Base-by-base conservation (phyloP, 2,888 invertebrate genomes). In the Quadroppia sp. region DNA sequence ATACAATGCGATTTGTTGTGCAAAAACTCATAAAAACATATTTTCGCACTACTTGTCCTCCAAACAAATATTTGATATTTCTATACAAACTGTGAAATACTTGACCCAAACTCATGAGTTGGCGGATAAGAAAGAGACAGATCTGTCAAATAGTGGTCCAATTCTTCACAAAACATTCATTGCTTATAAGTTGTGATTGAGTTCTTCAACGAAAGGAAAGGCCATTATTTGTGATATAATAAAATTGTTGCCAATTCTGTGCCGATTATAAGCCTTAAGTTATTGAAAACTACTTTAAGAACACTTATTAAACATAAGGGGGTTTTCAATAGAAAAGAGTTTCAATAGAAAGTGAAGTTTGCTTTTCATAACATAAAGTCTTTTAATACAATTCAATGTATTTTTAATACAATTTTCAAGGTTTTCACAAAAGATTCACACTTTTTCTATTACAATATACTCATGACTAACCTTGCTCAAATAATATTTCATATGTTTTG, bases 21-120 rank as follows among this genome's bases (percentile, higher is more conserved):
- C 67, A 40, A 67, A 64, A 67, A 40, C 67, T 40, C 23, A 67
- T 67, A 67, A 67, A 67, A 67, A 67, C 67, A 67, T 67, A 61
- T 61, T 61, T 61, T 61, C 2, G 61, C 40, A 67, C 40, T 59
- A 15, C 30, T 59, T 15, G 48, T 15, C 11, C n/a, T 48, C 28
- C 67, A 67, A 67, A 67, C 67, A 67, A 67, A 67, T 67, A 67
- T 67, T 64, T 4, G 20, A 28, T 28, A 32, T n/a, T 64, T 64
- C 15, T n/a, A 64, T 32, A 64, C 3, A 42, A 67, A 40, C 23
- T 67, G 40, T 6, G 13, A 40, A 67, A 36, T 36, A 36, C 67
- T 67, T 67, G 67, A 67, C 67, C 67, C 67, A 67, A 40, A 59
- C n/a, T 6, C 40, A 40, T 42, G 23, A 40, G 67, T 67, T 67